phyloP scores from a whole-genome alignment of 2,888 invertebrate genomes.

The Arge pagana region DNA sequence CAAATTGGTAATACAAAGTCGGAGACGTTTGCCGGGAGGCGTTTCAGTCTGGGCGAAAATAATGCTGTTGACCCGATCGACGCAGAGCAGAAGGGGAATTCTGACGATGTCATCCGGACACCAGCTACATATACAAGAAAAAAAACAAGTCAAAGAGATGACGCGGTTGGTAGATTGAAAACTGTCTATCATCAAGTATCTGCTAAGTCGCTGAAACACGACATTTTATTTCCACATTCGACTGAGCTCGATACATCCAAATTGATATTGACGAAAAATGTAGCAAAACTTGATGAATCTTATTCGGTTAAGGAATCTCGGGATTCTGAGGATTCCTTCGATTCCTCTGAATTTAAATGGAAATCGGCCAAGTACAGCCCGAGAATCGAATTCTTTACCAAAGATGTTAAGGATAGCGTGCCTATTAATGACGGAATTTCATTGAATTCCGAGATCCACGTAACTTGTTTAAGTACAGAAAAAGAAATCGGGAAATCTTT shows the following conservation, averaged over 20 bases:
- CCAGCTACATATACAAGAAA: no score
- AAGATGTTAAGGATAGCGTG: no score
- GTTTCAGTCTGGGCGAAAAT: no score
- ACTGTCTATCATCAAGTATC: background rate
- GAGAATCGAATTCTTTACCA: conserved; percentile 7
- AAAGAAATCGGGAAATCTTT: no score
- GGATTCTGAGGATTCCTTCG: conserved; percentile 11
- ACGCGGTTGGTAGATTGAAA: conserved; percentile 6
- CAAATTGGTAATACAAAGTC: conserved; percentile 32
- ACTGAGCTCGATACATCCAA: background rate
- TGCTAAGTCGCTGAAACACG: background rate
- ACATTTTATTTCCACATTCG: no score
- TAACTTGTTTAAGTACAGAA: no score
- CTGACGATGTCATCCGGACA: no score
- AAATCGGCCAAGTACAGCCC: conserved; percentile 16
- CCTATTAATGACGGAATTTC: no score
- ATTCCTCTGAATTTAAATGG: conserved; percentile 1
- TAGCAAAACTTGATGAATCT: conserved; percentile 33
- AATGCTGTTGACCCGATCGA: background rate
- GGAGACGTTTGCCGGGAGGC: background rate
- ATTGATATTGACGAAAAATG: conserved; percentile 20
- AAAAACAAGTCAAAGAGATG: no score
- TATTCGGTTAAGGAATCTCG: conserved; percentile 33
- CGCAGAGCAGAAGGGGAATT: background rate
- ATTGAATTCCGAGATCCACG: no score